A percentile compares a stretch with the other conserved stretches of the same genome.
phyloP scores from a whole-genome alignment of 2,113 vertebrate genomes.

The Thermophis baileyi region DNA sequence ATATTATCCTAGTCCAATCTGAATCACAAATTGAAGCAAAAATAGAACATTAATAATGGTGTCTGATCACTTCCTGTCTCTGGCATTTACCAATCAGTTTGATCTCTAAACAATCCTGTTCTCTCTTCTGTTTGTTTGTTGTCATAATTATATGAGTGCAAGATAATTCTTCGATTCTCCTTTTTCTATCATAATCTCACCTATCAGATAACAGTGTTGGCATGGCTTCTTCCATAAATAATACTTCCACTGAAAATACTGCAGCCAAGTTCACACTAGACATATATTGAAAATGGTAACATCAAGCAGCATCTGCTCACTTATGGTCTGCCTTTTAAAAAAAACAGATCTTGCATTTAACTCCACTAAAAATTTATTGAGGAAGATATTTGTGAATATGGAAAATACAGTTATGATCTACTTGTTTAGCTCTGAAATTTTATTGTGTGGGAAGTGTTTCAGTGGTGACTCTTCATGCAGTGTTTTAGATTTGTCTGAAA shows the following conservation, averaged over 20 bases:
- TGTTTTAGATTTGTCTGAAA: slow-evolving; percentile 21
- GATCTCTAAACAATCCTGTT: background rate
- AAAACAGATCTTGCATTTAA: slow-evolving; percentile 28
- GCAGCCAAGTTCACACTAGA: slow-evolving; percentile 27
- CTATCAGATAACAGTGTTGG: slow-evolving; percentile 5
- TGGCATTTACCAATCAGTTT: background rate
- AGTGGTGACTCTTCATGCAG: background rate
- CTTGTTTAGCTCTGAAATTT: slow-evolving; percentile 25
- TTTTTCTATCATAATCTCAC: background rate
- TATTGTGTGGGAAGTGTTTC: slow-evolving; percentile 8
- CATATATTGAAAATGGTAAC: slow-evolving; percentile 25
- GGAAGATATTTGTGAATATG: slow-evolving; percentile 16
- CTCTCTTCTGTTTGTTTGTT: slow-evolving; percentile 11
- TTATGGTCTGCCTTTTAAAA: slow-evolving; percentile 3
- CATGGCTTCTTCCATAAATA: slow-evolving; percentile 12
- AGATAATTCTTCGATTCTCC: background rate
- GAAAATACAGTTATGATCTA: background rate
- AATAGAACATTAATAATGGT: background rate
- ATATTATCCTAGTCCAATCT: background rate
- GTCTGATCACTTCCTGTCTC: background rate
- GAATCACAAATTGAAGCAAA: background rate
- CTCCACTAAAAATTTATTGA: slow-evolving; percentile 24
- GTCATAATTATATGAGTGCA: background rate
- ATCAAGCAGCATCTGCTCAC: slow-evolving; percentile 43
- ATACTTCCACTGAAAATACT: slow-evolving; percentile 20